Evolutionary conservation across 1,140 invertebrate species (phyloP).

Genomic region (Frieseomelitta varia): DNA sequence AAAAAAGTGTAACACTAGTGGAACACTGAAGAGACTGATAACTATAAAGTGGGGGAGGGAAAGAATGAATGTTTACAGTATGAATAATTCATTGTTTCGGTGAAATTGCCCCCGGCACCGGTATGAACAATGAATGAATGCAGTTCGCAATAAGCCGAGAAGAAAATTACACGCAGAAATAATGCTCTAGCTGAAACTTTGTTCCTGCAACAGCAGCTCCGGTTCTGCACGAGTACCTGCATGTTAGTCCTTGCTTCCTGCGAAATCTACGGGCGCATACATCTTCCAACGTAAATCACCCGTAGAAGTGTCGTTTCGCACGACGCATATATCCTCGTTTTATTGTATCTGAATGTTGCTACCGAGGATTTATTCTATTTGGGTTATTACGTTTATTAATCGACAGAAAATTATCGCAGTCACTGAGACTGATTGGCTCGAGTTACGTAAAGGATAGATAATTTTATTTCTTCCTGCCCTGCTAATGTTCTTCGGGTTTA

Average conservation of each 20-base stretch:
- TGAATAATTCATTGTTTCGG: constrained; percentile 59
- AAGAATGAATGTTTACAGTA: constrained; percentile 38
- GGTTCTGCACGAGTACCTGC: constrained; percentile 9
- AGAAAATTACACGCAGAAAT: constrained; percentile 65
- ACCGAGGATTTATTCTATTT: constrained; percentile 15
- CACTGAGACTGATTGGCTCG: neutral
- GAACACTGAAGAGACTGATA: constrained; percentile 19
- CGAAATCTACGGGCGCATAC: neutral
- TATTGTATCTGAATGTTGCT: neutral
- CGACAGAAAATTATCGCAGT: neutral
- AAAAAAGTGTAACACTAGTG: neutral
- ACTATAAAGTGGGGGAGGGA: neutral
- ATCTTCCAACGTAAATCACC: constrained; percentile 29
- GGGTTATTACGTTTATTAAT: neutral
- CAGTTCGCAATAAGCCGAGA: constrained; percentile 63
- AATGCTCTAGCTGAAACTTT: constrained; percentile 56
- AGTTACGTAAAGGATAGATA: too few species aligned
- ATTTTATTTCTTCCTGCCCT: too few species aligned
- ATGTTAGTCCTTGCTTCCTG: neutral
- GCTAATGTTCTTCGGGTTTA: neutral
- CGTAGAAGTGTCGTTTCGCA: too few species aligned
- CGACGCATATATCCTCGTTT: too few species aligned
- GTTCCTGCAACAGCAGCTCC: neutral
- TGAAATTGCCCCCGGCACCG: constrained; percentile 56
- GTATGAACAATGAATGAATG: constrained; percentile 60